Evolutionary conservation across 2,797 vertebrate genomes (phyloP).

Genomic region (Danio jaintianensis): DNA sequence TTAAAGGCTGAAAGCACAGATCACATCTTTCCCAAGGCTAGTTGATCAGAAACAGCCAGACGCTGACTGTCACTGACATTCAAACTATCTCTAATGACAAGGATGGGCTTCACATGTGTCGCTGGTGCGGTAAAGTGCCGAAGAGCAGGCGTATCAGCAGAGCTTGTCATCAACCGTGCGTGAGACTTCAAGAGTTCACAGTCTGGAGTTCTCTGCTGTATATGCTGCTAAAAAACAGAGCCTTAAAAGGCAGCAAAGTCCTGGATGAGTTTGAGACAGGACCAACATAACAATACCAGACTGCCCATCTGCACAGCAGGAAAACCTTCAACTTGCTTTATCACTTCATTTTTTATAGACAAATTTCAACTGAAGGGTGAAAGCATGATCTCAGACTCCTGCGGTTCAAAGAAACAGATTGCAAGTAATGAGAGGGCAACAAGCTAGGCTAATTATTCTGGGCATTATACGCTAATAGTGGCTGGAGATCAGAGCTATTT

Average conservation of each 20-base stretch:
- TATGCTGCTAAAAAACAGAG: slow-evolving; percentile 29
- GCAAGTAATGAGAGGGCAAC: slow-evolving; percentile 18
- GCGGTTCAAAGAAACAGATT: slow-evolving; percentile 19
- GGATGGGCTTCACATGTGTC: slow-evolving; percentile 14
- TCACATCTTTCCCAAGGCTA: slow-evolving; percentile 16
- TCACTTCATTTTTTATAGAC: slow-evolving; percentile 36
- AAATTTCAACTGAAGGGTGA: slow-evolving; percentile 28
- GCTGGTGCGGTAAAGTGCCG: not conserved
- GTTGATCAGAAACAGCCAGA: slow-evolving; percentile 34
- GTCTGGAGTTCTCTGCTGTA: slow-evolving; percentile 18
- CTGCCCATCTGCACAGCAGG: slow-evolving; percentile 19
- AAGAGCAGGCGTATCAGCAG: slow-evolving; percentile 3
- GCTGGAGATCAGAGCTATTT: slow-evolving; percentile 24
- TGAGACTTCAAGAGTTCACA: slow-evolving; percentile 4
- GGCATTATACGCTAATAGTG: slow-evolving; percentile 22
- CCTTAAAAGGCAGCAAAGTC: slow-evolving; percentile 50
- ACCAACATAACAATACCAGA: slow-evolving; percentile 41
- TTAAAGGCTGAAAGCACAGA: not conserved
- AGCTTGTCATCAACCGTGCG: slow-evolving; percentile 44
- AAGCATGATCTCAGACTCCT: slow-evolving; percentile 19
- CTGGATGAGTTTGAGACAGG: slow-evolving; percentile 4
- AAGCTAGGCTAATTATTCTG: slow-evolving; percentile 15
- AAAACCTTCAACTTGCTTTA: slow-evolving; percentile 2
- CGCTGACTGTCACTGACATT: slow-evolving; percentile 2
- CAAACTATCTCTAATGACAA: slow-evolving; percentile 29